Evolutionary conservation across 2,113 vertebrate genomes (phyloP).

Genomic region (Anoplopoma fimbria): DNA sequence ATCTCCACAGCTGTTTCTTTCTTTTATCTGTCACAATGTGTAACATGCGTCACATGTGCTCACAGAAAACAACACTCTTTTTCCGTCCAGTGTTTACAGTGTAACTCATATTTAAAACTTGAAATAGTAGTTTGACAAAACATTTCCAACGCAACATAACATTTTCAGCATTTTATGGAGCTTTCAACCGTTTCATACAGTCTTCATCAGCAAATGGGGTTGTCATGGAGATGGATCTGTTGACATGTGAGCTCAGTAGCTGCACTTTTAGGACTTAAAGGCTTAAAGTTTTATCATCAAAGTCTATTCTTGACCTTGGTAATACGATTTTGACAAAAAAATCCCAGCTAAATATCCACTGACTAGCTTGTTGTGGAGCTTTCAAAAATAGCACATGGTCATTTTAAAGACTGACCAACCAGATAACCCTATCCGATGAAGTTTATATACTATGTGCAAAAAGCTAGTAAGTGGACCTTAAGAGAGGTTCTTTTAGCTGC

Average conservation of each 20-base stretch:
- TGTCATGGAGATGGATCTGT: too few relatives aligned
- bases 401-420: background rate
- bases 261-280: background rate
- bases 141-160: background rate
- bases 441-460: background rate
- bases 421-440: background rate
- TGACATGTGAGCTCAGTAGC: background rate
- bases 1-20: background rate
- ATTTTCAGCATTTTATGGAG: too few relatives aligned
- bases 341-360: background rate
- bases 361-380: background rate
- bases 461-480: background rate
- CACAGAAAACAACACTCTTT: background rate
- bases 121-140: background rate
- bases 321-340: background rate
- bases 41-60: background rate
- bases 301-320: background rate
- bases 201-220: too few relatives aligned
- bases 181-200: too few relatives aligned
- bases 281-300: background rate
- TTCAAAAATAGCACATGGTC: background rate
- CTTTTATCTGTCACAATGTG: background rate
- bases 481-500: background rate
- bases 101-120: background rate
- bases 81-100: background rate